phyloP scores from a whole-genome alignment of 2,797 vertebrate species.

The Notoglanidium macrostoma region DNA sequence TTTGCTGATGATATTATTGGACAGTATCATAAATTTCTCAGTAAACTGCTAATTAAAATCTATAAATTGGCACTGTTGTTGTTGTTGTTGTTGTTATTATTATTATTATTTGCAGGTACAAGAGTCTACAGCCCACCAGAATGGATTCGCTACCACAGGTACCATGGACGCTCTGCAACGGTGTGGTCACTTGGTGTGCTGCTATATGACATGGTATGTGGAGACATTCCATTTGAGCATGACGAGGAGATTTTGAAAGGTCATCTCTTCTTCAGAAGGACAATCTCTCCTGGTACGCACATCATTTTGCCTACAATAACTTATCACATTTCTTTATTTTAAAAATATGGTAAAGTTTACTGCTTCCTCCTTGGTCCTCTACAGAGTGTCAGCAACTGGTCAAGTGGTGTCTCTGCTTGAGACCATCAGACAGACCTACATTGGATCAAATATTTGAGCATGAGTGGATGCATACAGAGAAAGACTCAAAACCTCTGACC shows the following conservation, averaged over 20 bases:
- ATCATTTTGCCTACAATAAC: not conserved
- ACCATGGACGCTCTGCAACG: slow-evolving; percentile 94
- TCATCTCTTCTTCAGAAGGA: slow-evolving; percentile 89
- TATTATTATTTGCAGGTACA: slow-evolving; percentile 76
- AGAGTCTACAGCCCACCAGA: slow-evolving; percentile 97
- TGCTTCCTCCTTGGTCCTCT: not conserved
- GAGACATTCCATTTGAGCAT: slow-evolving; percentile 97
- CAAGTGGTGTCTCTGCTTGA: slow-evolving; percentile 93
- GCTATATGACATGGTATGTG: slow-evolving; percentile 96
- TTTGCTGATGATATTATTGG: not conserved
- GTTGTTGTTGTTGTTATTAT: no score
- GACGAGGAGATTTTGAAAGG: slow-evolving; percentile 95
- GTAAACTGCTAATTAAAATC: not conserved
- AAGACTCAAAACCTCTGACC: slow-evolving; percentile 77
- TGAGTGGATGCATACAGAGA: slow-evolving; percentile 88
- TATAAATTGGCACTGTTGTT: not conserved
- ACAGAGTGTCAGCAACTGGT: slow-evolving; percentile 96
- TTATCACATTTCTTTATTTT: not conserved
- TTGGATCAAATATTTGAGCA: slow-evolving; percentile 96
- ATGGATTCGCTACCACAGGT: slow-evolving; percentile 96
- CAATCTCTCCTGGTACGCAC: slow-evolving; percentile 85
- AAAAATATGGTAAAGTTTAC: not conserved
- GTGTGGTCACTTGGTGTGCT: slow-evolving; percentile 97
- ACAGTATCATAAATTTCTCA: not conserved
- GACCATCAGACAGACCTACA: slow-evolving; percentile 93